Evolutionary conservation across 2,888 invertebrate genomes (phyloP).

Genomic region (Ochropleura plecta): DNA sequence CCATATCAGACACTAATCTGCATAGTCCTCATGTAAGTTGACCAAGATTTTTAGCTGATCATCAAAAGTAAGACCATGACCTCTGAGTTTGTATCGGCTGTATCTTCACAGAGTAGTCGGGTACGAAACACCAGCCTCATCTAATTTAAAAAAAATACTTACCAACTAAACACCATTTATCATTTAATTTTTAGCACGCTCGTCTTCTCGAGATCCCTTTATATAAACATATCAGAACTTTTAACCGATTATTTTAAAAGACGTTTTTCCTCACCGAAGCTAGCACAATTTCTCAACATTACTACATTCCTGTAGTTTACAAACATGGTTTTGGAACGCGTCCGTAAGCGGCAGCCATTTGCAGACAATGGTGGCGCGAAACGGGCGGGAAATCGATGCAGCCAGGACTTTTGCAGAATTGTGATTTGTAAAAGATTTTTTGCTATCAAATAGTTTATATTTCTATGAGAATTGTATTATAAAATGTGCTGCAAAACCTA

Average conservation of each 20-base stretch:
- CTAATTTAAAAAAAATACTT: too few species aligned
- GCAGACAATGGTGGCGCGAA: slow-evolving; percentile 83
- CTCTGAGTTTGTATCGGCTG: too few species aligned
- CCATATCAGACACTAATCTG: too few species aligned
- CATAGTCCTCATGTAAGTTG: too few species aligned
- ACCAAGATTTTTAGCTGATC: too few species aligned
- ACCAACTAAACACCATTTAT: too few species aligned
- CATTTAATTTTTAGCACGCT: too few species aligned
- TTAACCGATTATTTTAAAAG: slow-evolving; percentile 12
- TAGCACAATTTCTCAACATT: slow-evolving; percentile 77
- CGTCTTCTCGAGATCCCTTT: background rate
- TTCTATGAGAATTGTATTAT: background rate
- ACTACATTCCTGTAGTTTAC: slow-evolving; percentile 71
- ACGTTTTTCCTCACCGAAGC: slow-evolving; percentile 68
- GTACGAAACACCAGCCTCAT: too few species aligned
- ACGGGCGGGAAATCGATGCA: slow-evolving; percentile 80
- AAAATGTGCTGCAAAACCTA: background rate
- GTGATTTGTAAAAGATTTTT: slow-evolving; percentile 38
- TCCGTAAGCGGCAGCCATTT: slow-evolving; percentile 84
- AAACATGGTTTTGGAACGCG: slow-evolving; percentile 76
- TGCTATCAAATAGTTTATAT: slow-evolving; percentile 15
- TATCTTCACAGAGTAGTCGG: too few species aligned
- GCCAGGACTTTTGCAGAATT: slow-evolving; percentile 77
- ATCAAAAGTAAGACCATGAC: too few species aligned
- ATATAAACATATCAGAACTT: background rate